phyloP scores from a whole-genome alignment of 1,140 invertebrate species.

The Hirudo medicinalis region DNA sequence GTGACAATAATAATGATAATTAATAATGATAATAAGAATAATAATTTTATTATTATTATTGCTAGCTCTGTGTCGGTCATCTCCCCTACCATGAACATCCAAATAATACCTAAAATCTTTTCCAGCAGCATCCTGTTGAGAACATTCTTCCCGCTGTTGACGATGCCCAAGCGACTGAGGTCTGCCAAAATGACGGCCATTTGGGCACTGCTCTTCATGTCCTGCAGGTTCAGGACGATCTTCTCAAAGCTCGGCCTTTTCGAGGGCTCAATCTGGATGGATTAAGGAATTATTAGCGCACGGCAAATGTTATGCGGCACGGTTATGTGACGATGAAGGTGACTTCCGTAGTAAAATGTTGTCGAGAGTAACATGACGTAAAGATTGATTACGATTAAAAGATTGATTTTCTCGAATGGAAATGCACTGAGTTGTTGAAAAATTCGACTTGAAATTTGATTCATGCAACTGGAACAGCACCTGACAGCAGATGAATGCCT shows the following conservation, averaged over 20 bases:
- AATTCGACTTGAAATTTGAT: too few species aligned
- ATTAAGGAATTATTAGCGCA: too few species aligned
- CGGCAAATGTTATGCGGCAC: too few species aligned
- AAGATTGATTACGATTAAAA: not conserved
- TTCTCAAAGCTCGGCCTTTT: conserved; percentile 69
- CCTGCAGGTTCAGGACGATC: conserved; percentile 52
- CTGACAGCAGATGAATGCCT: conserved; percentile 83
- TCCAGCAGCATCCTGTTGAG: conserved; percentile 22
- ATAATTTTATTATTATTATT: not conserved
- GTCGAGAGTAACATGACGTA: not conserved
- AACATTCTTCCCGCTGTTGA: conserved; percentile 14
- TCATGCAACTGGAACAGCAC: too few species aligned
- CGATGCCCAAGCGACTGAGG: conserved; percentile 23
- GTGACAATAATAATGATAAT: too few species aligned
- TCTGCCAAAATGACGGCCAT: conserved; percentile 25
- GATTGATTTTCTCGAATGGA: not conserved
- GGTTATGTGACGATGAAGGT: too few species aligned
- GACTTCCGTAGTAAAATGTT: not conserved
- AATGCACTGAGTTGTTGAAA: too few species aligned
- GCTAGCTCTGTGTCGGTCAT: not conserved
- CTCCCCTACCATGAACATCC: not conserved
- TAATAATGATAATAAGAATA: not conserved
- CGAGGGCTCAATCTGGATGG: conserved; percentile 59
- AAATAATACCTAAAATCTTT: conserved; percentile 21
- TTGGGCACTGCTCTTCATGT: conserved; percentile 39